Percentiles rank a stretch among this genome's conserved stretches.
phyloP scores from a whole-genome alignment of 2,113 vertebrate species.

The Mesoclemmys tuberculata region DNA sequence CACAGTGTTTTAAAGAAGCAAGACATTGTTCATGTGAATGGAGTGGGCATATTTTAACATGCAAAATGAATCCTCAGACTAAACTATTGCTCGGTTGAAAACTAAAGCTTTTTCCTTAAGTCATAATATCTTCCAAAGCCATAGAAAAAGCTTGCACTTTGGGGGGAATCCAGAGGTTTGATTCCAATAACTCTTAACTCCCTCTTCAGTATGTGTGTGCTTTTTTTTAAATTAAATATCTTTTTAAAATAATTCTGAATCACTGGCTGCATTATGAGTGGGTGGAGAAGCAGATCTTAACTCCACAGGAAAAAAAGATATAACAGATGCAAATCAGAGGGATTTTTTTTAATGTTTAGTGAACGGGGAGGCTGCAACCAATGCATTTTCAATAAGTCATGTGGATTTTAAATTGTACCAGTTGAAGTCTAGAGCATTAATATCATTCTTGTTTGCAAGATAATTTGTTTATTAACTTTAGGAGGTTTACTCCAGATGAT shows the following conservation, averaged over 20 bases:
- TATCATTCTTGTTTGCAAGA: neutral
- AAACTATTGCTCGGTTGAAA: neutral
- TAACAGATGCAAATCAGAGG: slow-evolving; percentile 29
- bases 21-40: slow-evolving; percentile 1
- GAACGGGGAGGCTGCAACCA: slow-evolving; percentile 4
- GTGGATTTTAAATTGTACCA: neutral
- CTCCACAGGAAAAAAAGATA: neutral
- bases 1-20: slow-evolving; percentile 13
- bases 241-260: slow-evolving; percentile 41
- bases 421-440: neutral
- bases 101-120: neutral
- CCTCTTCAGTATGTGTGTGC: neutral
- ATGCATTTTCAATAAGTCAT: slow-evolving; percentile 28
- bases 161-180: neutral
- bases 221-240: neutral
- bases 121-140: slow-evolving; percentile 1
- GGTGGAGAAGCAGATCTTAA: slow-evolving; percentile 46
- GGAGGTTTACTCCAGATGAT: neutral
- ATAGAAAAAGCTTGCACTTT: neutral
- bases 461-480: neutral
- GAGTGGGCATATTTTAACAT: slow-evolving; percentile 43
- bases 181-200: slow-evolving; percentile 34
- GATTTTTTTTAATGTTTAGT: slow-evolving; percentile 30
- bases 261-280: slow-evolving; percentile 14
- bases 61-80: slow-evolving; percentile 51